These are phyloP conservation scores for Meloidogyne exigua DNA, from an alignment of 1,140 invertebrate species.

Conservation along the genomic window DNA sequence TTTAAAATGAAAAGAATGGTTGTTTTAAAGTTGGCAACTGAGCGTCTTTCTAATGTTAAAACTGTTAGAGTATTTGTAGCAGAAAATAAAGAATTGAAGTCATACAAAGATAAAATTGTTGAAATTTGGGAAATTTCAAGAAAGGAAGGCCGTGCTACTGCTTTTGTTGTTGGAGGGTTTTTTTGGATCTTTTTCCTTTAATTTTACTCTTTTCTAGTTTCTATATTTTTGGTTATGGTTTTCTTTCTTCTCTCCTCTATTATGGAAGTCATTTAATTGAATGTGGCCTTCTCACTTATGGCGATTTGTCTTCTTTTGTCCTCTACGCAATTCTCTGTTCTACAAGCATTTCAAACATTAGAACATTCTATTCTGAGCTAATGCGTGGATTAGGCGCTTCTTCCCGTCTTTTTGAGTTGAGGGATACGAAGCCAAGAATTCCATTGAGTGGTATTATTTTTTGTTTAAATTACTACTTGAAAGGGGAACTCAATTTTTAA, in stretches of 20 bases:
- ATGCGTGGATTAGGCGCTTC: slow-evolving; percentile 89
- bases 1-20: neutral
- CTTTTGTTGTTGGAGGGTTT: slow-evolving; percentile 86
- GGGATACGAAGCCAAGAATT: slow-evolving; percentile 78
- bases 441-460: slow-evolving; percentile 61
- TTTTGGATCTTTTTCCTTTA: slow-evolving; percentile 52
- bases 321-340: slow-evolving; percentile 58
- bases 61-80: slow-evolving; percentile 89
- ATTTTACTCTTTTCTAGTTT: slow-evolving; percentile 70
- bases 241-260: slow-evolving; percentile 87
- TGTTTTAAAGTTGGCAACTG: slow-evolving; percentile 74
- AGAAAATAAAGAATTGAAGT: slow-evolving; percentile 75
- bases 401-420: slow-evolving; percentile 80
- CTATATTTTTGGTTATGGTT: slow-evolving; percentile 85
- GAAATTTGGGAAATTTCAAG: slow-evolving; percentile 78
- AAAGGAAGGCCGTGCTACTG: slow-evolving; percentile 81
- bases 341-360: slow-evolving; percentile 66
- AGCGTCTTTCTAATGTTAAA: slow-evolving; percentile 85
- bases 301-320: slow-evolving; percentile 66
- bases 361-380: slow-evolving; percentile 85
- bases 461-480: neutral
- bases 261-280: slow-evolving; percentile 86
- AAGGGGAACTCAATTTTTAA: too few species aligned
- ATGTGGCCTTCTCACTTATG: slow-evolving; percentile 78
- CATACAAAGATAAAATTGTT: slow-evolving; percentile 74